These are phyloP conservation scores for Colinus virginianus DNA, from an alignment of 2,113 vertebrate genomes.

Conservation along the genomic window DNA sequence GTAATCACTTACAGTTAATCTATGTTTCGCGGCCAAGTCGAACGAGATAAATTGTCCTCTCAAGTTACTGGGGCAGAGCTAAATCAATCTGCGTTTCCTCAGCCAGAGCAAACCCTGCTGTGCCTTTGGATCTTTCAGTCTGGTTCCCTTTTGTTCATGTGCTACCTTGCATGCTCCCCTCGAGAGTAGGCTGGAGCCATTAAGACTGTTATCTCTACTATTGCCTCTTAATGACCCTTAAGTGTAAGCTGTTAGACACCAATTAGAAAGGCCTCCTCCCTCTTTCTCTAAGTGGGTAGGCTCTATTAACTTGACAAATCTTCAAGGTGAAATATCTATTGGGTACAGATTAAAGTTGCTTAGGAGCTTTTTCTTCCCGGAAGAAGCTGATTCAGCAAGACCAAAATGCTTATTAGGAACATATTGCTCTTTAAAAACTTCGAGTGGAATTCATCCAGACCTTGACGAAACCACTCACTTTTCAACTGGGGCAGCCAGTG, in stretches of 20 bases:
- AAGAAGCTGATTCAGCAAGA: constrained; percentile 56
- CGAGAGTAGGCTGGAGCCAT: constrained; percentile 52
- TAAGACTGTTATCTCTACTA: constrained; percentile 62
- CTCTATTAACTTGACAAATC: constrained; percentile 69
- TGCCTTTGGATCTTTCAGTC: constrained; percentile 27
- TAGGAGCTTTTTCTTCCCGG: constrained; percentile 42
- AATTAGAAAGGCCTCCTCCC: constrained; percentile 66
- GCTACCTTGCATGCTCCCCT: constrained; percentile 51
- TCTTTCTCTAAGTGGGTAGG: constrained; percentile 56
- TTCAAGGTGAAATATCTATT: constrained; percentile 61
- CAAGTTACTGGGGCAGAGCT: constrained; percentile 21
- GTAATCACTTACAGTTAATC: not conserved
- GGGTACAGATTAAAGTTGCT: constrained; percentile 59
- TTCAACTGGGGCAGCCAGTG: constrained; percentile 24
- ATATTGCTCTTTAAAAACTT: constrained; percentile 47
- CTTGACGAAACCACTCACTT: constrained; percentile 46
- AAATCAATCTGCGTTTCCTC: constrained; percentile 48
- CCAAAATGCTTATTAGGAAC: constrained; percentile 50
- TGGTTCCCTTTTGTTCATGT: constrained; percentile 29
- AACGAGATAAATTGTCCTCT: constrained; percentile 1
- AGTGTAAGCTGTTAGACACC: constrained; percentile 62
- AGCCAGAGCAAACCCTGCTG: constrained; percentile 22
- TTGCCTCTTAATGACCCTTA: constrained; percentile 65
- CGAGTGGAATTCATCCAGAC: constrained; percentile 35
- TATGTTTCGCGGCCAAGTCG: not conserved